Percentiles rank a stretch among this genome's conserved stretches.
Conservation (phyloP, 2,113 vertebrate species). For the Ammodytes dubius region DNA sequence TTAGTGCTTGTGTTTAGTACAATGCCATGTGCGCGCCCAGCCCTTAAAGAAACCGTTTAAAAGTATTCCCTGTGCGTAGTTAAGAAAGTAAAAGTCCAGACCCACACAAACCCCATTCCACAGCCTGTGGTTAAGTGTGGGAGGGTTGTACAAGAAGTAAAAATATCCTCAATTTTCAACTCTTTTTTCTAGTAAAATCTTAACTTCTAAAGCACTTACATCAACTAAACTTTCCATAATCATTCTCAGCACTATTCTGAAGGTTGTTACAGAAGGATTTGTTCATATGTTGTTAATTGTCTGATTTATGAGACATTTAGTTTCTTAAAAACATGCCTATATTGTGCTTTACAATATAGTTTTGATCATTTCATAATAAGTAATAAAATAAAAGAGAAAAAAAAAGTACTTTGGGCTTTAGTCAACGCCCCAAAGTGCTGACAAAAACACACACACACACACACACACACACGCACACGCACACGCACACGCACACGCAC, state of each 20-base stretch:
- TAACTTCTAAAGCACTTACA: neutral
- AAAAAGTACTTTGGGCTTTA: constrained; percentile 44
- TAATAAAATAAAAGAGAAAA: constrained; percentile 21
- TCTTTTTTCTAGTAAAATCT: constrained; percentile 13
- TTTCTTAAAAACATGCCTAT: too few species aligned
- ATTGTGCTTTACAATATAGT: too few species aligned
- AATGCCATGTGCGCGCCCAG: constrained; percentile 43
- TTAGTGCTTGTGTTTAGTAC: constrained; percentile 58
- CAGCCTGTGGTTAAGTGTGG: constrained; percentile 71
- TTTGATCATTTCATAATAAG: neutral
- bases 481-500: too few species aligned
- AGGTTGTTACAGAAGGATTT: too few species aligned
- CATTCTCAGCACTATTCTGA: too few species aligned
- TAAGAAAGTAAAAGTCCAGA: constrained; percentile 42
- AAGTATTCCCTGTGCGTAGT: constrained; percentile 41
- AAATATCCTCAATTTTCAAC: constrained; percentile 71
- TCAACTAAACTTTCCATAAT: too few species aligned
- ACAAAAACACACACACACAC: neutral
- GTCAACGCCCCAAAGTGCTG: constrained; percentile 19
- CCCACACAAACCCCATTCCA: constrained; percentile 55
- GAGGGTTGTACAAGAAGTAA: constrained; percentile 67
- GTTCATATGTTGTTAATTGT: too few species aligned
- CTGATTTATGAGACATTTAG: too few species aligned
- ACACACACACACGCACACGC: too few species aligned
- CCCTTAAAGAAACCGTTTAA: constrained; percentile 42